phyloP scores from a whole-genome alignment of 1,140 invertebrate genomes.

The Batillaria attramentaria region DNA sequence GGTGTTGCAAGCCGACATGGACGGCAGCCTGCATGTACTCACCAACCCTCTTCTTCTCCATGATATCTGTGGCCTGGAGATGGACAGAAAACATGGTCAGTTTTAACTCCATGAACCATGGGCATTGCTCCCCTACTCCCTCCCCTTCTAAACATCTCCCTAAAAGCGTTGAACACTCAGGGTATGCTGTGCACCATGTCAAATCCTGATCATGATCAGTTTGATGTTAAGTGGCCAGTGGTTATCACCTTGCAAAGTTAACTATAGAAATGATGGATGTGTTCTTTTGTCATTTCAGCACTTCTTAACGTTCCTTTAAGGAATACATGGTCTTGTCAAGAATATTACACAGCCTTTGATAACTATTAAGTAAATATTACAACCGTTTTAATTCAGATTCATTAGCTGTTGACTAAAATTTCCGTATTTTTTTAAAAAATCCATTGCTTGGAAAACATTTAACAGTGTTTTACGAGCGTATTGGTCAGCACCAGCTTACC shows the following conservation, averaged over 20 bases:
- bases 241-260: no score
- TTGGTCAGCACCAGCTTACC: background rate
- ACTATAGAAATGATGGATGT: no score
- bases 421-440: background rate
- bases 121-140: background rate
- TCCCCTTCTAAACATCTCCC: background rate
- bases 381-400: background rate
- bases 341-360: background rate
- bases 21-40: slow-evolving; percentile 53
- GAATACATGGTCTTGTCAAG: no score
- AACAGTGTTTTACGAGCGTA: background rate
- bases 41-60: slow-evolving; percentile 50
- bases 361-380: background rate
- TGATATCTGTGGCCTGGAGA: slow-evolving; percentile 56
- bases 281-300: no score
- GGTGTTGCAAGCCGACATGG: slow-evolving; percentile 50
- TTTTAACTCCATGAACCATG: background rate
- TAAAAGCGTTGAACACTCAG: background rate
- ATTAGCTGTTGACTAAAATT: background rate
- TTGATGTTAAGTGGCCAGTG: no score
- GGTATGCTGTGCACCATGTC: background rate
- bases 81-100: slow-evolving; percentile 58
- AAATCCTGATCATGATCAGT: background rate
- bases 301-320: no score
- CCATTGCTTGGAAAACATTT: no score